A percentile compares a stretch with the other conserved stretches of the same genome.
Evolutionary conservation across 2,888 invertebrate genomes (phyloP).

Genomic region (Hirtodrosophila cameraria): DNA sequence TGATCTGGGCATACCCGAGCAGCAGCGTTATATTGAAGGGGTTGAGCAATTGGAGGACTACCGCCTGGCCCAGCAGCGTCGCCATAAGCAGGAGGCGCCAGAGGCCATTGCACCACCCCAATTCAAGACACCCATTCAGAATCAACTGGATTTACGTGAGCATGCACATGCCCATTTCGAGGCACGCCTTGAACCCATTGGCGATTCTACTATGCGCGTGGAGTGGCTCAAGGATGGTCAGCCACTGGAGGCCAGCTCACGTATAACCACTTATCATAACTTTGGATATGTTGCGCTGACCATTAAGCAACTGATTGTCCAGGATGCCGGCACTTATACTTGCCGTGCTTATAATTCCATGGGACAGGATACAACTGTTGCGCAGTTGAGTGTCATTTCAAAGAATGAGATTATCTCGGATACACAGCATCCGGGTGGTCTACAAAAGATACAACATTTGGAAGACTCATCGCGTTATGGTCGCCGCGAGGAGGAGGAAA

Average conservation of each 20-base stretch:
- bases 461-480: slow-evolving; percentile 92
- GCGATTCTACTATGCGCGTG: slow-evolving; percentile 94
- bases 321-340: slow-evolving; percentile 95
- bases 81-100: slow-evolving; percentile 91
- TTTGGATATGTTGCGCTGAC: slow-evolving; percentile 97
- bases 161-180: slow-evolving; percentile 98
- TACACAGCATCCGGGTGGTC: slow-evolving; percentile 95
- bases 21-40: slow-evolving; percentile 95
- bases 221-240: slow-evolving; percentile 97
- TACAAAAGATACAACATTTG: slow-evolving; percentile 95
- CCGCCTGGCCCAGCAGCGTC: slow-evolving; percentile 90
- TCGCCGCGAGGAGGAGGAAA: slow-evolving; percentile 89
- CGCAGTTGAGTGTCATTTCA: slow-evolving; percentile 92
- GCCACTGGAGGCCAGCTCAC: slow-evolving; percentile 95
- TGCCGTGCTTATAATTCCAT: slow-evolving; percentile 94
- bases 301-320: slow-evolving; percentile 94
- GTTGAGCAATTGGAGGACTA: slow-evolving; percentile 96
- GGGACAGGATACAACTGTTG: slow-evolving; percentile 93
- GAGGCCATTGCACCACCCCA: slow-evolving; percentile 92
- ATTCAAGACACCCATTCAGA: slow-evolving; percentile 95
- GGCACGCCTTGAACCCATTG: slow-evolving; percentile 96
- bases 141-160: slow-evolving; percentile 93
- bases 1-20: slow-evolving; percentile 95
- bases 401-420: slow-evolving; percentile 94
- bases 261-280: slow-evolving; percentile 96